Conservation (phyloP, 2,797 vertebrate species). For the Holocentrus rufus region DNA sequence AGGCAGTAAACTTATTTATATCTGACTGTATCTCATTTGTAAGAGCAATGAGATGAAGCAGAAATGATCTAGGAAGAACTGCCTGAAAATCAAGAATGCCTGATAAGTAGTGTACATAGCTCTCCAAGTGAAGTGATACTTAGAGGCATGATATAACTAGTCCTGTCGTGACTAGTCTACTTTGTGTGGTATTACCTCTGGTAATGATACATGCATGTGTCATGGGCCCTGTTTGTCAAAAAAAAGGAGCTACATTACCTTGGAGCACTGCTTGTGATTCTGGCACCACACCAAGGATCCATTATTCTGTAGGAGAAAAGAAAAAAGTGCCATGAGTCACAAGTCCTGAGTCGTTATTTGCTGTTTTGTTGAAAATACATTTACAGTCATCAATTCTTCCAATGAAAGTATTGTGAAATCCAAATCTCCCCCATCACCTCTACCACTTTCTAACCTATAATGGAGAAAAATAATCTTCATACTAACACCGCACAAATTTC, state of each 20-base stretch:
- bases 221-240: constrained; percentile 58
- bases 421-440: constrained; percentile 17
- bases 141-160: constrained; percentile 61
- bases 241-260: constrained; percentile 83
- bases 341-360: constrained; percentile 3
- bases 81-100: constrained; percentile 24
- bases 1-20: constrained; percentile 27
- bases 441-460: constrained; percentile 12
- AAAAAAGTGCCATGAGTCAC: constrained; percentile 56
- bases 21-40: constrained; percentile 38
- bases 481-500: constrained; percentile 37
- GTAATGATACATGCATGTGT: constrained; percentile 70
- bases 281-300: constrained; percentile 97
- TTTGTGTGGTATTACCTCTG: constrained; percentile 64
- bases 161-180: constrained; percentile 66
- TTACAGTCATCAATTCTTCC: constrained; percentile 41
- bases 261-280: constrained; percentile 98
- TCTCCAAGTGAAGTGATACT: constrained; percentile 34
- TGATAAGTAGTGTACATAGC: constrained; percentile 48
- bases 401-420: constrained; percentile 21
- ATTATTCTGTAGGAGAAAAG: constrained; percentile 87
- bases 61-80: constrained; percentile 12
- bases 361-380: constrained; percentile 45
- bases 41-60: constrained; percentile 38
- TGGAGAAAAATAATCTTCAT: constrained; percentile 17